Percentiles rank a stretch among this genome's conserved stretches.
These are phyloP conservation scores for Penaeus chinensis DNA, from an alignment of 1,140 invertebrate genomes.

Conservation along the genomic window DNA sequence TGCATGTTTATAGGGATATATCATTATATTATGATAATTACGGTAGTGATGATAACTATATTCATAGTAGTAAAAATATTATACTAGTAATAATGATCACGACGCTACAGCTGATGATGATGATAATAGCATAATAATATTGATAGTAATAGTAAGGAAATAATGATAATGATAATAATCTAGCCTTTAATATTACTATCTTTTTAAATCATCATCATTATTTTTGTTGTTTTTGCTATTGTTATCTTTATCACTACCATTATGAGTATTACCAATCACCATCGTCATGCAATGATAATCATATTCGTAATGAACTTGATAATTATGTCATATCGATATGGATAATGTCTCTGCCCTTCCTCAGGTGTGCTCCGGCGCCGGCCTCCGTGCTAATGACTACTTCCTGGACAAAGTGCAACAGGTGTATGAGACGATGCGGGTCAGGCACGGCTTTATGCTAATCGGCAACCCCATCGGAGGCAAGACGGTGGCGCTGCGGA, in stretches of 20 bases:
- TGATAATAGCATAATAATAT: too few species aligned
- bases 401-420: constrained; percentile 93
- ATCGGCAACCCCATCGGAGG: constrained; percentile 92
- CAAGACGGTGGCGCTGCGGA: constrained; percentile 82
- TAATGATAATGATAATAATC: background rate
- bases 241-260: too few species aligned
- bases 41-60: too few species aligned
- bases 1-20: too few species aligned
- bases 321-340: too few species aligned
- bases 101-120: too few species aligned
- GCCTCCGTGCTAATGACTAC: constrained; percentile 84
- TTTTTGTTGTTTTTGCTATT: background rate
- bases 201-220: background rate
- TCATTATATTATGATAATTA: too few species aligned
- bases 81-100: too few species aligned
- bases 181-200: background rate
- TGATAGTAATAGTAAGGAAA: background rate
- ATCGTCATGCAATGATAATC: too few species aligned
- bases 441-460: constrained; percentile 74
- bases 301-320: too few species aligned
- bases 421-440: constrained; percentile 92
- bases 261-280: too few species aligned
- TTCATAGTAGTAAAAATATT: too few species aligned
- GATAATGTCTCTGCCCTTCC: constrained; percentile 31
- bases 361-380: constrained; percentile 79